Evolutionary conservation across 2,888 invertebrate species (phyloP).

Genomic region (Nymphalis polychloros): DNA sequence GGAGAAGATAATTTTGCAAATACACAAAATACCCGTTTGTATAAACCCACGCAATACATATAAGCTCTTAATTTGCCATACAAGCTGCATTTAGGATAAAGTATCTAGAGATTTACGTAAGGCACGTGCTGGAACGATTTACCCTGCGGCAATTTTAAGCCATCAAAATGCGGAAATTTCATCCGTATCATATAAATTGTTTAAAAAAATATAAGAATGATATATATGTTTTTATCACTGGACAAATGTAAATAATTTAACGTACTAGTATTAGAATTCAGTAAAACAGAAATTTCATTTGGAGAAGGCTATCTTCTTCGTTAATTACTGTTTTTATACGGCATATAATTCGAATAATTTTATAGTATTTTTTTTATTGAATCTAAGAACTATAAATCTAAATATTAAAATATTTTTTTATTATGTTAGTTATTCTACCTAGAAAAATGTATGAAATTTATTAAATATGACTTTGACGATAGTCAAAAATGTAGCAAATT

Average conservation of each 20-base stretch:
- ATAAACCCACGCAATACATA: constrained; percentile 10
- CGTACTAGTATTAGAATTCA: not conserved
- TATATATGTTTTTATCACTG: constrained; percentile 3
- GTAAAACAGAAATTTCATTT: not conserved
- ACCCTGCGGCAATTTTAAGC: constrained; percentile 25
- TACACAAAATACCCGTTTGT: constrained; percentile 8
- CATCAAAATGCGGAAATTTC: constrained; percentile 28
- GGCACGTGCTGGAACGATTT: constrained; percentile 25
- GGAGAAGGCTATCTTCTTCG: not conserved
- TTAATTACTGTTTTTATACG: too few relatives aligned
- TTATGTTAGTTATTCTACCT: too few relatives aligned
- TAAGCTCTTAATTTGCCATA: constrained; percentile 22
- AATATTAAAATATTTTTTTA: too few relatives aligned
- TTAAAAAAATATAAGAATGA: constrained; percentile 9
- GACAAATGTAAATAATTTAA: not conserved
- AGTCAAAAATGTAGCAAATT: too few relatives aligned
- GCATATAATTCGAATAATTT: too few relatives aligned
- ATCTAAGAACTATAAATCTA: too few relatives aligned
- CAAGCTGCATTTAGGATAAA: constrained; percentile 28
- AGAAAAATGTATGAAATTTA: too few relatives aligned
- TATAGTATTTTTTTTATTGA: too few relatives aligned
- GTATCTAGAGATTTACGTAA: constrained; percentile 27
- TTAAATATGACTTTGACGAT: too few relatives aligned
- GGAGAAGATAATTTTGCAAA: not conserved
- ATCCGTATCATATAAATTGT: constrained; percentile 18